These are phyloP conservation scores for Paramormyrops hopkinsi DNA, from an alignment of 2,797 vertebrate species.

Conservation along the genomic window DNA sequence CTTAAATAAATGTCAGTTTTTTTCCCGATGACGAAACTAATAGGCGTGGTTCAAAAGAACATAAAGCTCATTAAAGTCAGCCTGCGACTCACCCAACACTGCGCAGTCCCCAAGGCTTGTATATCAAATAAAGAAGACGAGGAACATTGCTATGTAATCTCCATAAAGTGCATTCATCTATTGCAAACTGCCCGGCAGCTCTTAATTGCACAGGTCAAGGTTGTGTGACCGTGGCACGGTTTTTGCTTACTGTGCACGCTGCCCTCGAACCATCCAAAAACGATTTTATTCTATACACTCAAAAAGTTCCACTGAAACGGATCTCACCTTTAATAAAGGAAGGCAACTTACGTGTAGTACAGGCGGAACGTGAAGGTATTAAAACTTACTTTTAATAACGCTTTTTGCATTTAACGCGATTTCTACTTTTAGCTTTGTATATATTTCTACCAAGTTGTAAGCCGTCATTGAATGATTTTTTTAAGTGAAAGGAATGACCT, in stretches of 20 bases:
- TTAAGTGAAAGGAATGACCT: not conserved
- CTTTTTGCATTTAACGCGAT: not conserved
- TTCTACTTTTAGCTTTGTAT: not conserved
- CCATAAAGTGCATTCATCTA: slow-evolving; percentile 38
- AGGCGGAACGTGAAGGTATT: slow-evolving; percentile 29
- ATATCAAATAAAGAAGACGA: not conserved
- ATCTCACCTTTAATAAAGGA: not conserved
- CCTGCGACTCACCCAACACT: not conserved
- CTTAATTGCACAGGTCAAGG: slow-evolving; percentile 50
- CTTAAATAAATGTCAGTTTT: not conserved
- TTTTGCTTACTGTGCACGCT: slow-evolving; percentile 47
- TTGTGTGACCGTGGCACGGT: slow-evolving; percentile 33
- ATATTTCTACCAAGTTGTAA: not conserved
- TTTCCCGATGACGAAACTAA: not conserved
- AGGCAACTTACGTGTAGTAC: slow-evolving; percentile 32
- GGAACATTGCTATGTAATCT: not conserved
- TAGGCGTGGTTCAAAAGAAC: not conserved
- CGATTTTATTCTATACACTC: slow-evolving; percentile 36
- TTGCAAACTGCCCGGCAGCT: slow-evolving; percentile 31
- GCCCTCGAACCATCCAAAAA: slow-evolving; percentile 35
- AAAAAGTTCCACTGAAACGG: slow-evolving; percentile 35
- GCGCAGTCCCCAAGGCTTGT: not conserved
- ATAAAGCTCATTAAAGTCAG: not conserved
- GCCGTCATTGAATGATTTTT: not conserved
- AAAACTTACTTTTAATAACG: not conserved